Evolutionary conservation across 1,140 invertebrate species (phyloP), one percentile per base, ranked within the genome.

Genomic region (Arion vulgaris): DNA sequence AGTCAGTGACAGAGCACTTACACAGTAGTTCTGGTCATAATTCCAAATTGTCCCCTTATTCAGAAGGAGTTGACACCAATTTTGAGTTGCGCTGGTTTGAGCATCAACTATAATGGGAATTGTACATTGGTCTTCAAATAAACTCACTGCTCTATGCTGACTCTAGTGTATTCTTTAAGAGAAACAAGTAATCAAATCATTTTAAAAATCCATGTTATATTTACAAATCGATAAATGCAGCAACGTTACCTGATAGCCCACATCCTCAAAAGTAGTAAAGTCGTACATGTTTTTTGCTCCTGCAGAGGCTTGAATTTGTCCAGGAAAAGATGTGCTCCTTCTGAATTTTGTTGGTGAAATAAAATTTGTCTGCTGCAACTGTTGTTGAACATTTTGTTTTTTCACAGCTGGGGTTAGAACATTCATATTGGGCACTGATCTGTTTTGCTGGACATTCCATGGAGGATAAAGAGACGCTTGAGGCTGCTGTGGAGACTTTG

Each of bases 271-370:
- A 93, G 83, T 94, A 93, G 85, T 94, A 94, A 81, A 95, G 94
- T 90, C 95, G 95, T 87, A 95, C 94, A n/a, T 94, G 94, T 62
- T 94, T 94, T 86, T 93, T 90, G 85, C 83, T 82, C 88, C 88
- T 68, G 90, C 84, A 26, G 89, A 86, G 84, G 95, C 95, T 86
- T 95, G 95, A 69, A 95, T 95, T 92, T 97, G 97, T 71, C 96
- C 96, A 57, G 96, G 96, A 92, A 97, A 97, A 0, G 96, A 97
- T 82, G 96, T 96, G 93, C 96, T 97, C 83, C 96, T 93, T 62
- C 96, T 94, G 92, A 97, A 97, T 90, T 97, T 97, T 45, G 95
- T 95, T 66, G 96, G 96, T 91, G 96, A 94, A 87, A 95, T 93
- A 81, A 94, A 86, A 86, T 93, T 89, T 84, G 94, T 75, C 82